These are phyloP conservation scores for Metacarcinus magister DNA, from an alignment of 2,888 invertebrate genomes.

Conservation along the genomic window DNA sequence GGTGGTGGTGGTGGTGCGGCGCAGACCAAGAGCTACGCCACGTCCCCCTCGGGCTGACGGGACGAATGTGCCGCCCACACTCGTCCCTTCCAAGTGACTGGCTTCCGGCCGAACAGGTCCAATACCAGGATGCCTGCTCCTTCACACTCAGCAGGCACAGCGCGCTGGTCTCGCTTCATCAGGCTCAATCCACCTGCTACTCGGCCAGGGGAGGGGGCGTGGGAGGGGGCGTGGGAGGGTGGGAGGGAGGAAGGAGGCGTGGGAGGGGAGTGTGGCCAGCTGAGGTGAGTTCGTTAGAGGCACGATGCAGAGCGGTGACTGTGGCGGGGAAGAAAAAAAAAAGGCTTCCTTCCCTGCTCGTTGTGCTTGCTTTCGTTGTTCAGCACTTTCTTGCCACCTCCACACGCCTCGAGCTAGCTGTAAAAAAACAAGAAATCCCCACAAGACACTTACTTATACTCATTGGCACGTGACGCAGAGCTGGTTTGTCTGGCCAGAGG, in stretches of 20 bases:
- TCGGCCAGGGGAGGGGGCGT: too few relatives aligned
- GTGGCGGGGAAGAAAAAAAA: conserved; percentile 26
- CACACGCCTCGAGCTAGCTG: conserved; percentile 10
- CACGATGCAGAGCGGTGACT: background rate
- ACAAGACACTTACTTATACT: conserved; percentile 26
- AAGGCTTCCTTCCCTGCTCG: background rate
- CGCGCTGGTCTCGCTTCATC: background rate
- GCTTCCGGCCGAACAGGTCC: background rate
- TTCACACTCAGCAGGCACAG: background rate
- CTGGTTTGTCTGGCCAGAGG: conserved; percentile 15
- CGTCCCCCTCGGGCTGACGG: too few relatives aligned
- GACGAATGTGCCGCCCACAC: background rate
- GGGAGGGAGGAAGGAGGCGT: too few relatives aligned
- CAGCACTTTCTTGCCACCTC: background rate
- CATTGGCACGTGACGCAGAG: conserved; percentile 14
- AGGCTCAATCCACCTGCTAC: too few relatives aligned
- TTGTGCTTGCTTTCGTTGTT: conserved; percentile 26
- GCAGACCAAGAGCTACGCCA: too few relatives aligned
- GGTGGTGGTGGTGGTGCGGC: too few relatives aligned
- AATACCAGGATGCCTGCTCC: background rate
- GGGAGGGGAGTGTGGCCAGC: too few relatives aligned
- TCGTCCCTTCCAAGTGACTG: background rate
- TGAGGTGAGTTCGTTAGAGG: background rate
- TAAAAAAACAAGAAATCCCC: background rate
- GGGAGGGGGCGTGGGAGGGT: too few relatives aligned